A percentile compares a stretch with the other conserved stretches of the same genome.
Evolutionary conservation across 2,113 vertebrate genomes (phyloP).

Genomic region (Onychostoma macrolepis): DNA sequence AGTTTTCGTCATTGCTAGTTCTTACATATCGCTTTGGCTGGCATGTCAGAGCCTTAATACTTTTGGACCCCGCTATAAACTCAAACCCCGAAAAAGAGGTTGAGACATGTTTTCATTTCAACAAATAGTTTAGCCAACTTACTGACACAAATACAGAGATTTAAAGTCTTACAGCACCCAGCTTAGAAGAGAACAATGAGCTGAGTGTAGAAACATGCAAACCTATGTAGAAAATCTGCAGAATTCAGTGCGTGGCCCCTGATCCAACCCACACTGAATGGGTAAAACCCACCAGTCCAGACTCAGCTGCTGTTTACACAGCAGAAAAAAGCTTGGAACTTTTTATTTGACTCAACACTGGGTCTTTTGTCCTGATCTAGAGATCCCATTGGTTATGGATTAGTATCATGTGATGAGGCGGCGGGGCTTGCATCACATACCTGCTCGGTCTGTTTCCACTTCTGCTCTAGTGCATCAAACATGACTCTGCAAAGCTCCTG

Average conservation of each 20-base stretch:
- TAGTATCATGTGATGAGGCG: slow-evolving; percentile 36
- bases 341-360: slow-evolving; percentile 55
- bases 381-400: slow-evolving; percentile 25
- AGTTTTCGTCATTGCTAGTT: neutral
- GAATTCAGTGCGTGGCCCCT: neutral
- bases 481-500: slow-evolving; percentile 98
- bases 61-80: neutral
- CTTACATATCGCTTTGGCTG: neutral
- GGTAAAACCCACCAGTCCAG: slow-evolving; percentile 6
- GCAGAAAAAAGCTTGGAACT: slow-evolving; percentile 52
- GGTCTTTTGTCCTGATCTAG: slow-evolving; percentile 62
- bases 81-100: neutral
- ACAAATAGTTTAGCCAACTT: neutral
- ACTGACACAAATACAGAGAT: neutral
- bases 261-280: neutral
- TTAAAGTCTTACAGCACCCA: neutral
- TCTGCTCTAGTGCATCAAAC: slow-evolving; percentile 99
- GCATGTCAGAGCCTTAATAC: neutral
- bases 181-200: neutral
- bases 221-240: neutral
- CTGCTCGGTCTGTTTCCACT: slow-evolving; percentile 99
- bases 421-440: slow-evolving; percentile 68
- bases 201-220: slow-evolving; percentile 10
- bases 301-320: slow-evolving; percentile 42
- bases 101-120: neutral